Percentiles rank a stretch among this genome's conserved stretches.
Conservation (phyloP, 23 tunicate genomes). For the Phallusia fumigata region DNA sequence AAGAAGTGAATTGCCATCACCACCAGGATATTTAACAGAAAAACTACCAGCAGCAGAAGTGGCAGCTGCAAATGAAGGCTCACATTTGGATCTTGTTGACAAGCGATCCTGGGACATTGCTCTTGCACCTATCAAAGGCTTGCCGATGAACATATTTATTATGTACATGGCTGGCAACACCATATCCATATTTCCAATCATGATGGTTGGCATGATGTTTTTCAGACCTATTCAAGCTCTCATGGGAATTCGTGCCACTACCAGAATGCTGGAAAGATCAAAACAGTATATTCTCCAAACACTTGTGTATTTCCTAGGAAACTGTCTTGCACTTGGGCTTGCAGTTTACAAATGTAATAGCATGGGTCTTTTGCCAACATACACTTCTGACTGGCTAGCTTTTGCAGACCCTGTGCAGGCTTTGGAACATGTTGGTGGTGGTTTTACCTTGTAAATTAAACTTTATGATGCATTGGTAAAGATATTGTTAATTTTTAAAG, state of each 20-base stretch:
- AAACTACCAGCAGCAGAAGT: constrained; percentile 19
- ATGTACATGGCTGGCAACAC: constrained; percentile 99
- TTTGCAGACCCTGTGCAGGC: constrained; percentile 63
- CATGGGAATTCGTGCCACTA: constrained; percentile 76
- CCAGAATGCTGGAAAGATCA: constrained; percentile 65
- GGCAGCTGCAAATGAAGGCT: constrained; percentile 21
- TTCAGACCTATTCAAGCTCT: constrained; percentile 86
- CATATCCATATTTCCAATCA: constrained; percentile 95
- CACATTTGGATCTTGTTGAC: constrained; percentile 52
- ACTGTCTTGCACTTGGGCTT: constrained; percentile 70
- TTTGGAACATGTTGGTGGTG: constrained; percentile 77
- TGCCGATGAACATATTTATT: constrained; percentile 97
- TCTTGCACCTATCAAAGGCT: constrained; percentile 78
- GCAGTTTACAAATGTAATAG: constrained; percentile 95
- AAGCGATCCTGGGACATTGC: constrained; percentile 98
- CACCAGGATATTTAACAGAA: constrained; percentile 69
- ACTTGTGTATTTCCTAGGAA: constrained; percentile 69
- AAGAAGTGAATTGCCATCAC: constrained; percentile 52
- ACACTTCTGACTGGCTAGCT: constrained; percentile 95
- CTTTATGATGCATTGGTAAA: neutral
- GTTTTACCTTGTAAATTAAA: constrained; percentile 34
- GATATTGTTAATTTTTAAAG: neutral
- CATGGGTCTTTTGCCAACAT: constrained; percentile 96
- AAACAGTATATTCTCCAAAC: constrained; percentile 71
- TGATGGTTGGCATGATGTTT: constrained; percentile 99